Evolutionary conservation across 2,888 invertebrate species (phyloP).

Genomic region (Yponomeuta evonymella): DNA sequence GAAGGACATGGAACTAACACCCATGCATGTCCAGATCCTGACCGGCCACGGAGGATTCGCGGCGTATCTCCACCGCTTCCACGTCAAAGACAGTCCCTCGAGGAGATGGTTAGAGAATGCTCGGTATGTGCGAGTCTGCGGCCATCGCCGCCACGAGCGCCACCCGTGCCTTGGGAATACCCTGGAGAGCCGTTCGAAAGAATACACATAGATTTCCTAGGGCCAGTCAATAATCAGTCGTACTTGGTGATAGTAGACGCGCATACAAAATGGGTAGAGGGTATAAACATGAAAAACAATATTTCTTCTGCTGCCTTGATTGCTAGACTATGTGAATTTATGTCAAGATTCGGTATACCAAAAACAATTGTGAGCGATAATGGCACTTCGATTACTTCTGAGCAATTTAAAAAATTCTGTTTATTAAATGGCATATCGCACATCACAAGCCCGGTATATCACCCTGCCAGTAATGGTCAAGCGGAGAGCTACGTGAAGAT

Average conservation of each 20-base stretch:
- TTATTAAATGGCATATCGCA: constrained; percentile 16
- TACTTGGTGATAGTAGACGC: not conserved
- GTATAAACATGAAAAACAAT: not conserved
- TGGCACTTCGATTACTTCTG: constrained; percentile 16
- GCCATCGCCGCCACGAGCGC: not conserved
- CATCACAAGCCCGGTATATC: constrained; percentile 15
- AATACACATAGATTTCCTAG: not conserved
- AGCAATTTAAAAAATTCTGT: constrained; percentile 15
- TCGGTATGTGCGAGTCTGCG: not conserved
- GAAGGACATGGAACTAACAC: too few species aligned
- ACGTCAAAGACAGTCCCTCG: too few species aligned
- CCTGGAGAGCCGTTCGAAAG: not conserved
- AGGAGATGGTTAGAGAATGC: not conserved
- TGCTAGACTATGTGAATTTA: not conserved
- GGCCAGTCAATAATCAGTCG: not conserved
- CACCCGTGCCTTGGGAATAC: not conserved
- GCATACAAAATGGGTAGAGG: not conserved
- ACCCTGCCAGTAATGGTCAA: constrained; percentile 5
- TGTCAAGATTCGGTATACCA: constrained; percentile 14
- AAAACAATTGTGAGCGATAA: constrained; percentile 16
- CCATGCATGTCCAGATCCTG: too few species aligned
- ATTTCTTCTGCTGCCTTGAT: not conserved
- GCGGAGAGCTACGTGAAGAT: constrained; percentile 19
- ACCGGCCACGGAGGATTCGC: too few species aligned
- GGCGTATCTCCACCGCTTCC: too few species aligned